Percentiles rank a stretch among this genome's conserved stretches.
Conservation (phyloP, 2,888 invertebrate genomes). For the Cheiracanthium punctorium region DNA sequence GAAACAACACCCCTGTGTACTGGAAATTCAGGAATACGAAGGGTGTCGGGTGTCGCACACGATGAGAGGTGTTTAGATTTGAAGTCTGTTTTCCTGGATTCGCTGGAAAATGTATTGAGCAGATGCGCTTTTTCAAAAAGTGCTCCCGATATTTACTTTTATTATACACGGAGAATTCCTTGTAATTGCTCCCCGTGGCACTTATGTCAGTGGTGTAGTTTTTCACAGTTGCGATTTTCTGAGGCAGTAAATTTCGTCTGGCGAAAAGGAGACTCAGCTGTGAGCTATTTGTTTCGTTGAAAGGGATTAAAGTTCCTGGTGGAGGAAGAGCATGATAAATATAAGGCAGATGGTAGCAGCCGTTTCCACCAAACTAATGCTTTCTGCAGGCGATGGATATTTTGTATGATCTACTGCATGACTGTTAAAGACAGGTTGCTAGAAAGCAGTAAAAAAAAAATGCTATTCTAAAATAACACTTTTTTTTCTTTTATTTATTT, state of each 20-base stretch:
- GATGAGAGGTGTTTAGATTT: slow-evolving; percentile 13
- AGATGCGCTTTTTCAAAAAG: slow-evolving; percentile 5
- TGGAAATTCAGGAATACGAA: background rate
- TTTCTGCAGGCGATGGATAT: too few relatives aligned
- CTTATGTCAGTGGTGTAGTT: slow-evolving; percentile 17
- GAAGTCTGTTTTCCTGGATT: background rate
- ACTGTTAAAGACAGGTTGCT: too few relatives aligned
- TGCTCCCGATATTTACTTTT: slow-evolving; percentile 15
- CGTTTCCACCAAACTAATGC: too few relatives aligned
- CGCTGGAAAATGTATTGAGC: background rate
- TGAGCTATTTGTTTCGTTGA: slow-evolving; percentile 1
- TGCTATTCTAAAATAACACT: too few relatives aligned
- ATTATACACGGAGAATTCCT: slow-evolving; percentile 6
- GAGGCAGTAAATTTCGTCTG: background rate
- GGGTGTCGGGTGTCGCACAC: background rate
- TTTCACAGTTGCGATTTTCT: slow-evolving; percentile 4
- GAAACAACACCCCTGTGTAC: background rate
- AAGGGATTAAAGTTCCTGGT: background rate
- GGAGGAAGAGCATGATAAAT: background rate
- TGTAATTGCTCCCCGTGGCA: slow-evolving; percentile 9
- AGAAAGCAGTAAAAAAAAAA: too few relatives aligned
- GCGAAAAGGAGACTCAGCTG: background rate
- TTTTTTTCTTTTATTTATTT: too few relatives aligned
- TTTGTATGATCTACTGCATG: too few relatives aligned
- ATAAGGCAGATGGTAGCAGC: slow-evolving; percentile 1